These are phyloP conservation scores for Chiridota heheva DNA, from an alignment of 35 echinoderm and acorn worm genomes.

Conservation along the genomic window DNA sequence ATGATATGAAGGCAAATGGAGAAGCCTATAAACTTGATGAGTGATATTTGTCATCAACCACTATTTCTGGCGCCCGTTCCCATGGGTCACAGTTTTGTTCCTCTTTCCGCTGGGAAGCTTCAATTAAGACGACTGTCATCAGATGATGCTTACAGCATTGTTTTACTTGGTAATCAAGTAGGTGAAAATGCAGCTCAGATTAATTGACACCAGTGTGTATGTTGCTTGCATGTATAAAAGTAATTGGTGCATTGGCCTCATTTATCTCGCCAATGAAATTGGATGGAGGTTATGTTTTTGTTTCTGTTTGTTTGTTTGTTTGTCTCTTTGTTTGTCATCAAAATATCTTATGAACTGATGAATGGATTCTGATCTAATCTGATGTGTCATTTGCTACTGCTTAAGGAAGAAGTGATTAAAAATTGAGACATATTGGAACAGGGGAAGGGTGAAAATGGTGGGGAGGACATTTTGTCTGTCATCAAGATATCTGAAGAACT, in stretches of 20 bases:
- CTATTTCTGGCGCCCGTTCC: slow-evolving; percentile 18
- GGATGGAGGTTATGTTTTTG: too few species aligned
- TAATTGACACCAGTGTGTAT: neutral
- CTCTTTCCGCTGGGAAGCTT: slow-evolving; percentile 13
- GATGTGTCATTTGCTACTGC: too few species aligned
- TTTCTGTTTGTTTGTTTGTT: too few species aligned
- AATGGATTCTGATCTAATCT: too few species aligned
- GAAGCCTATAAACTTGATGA: slow-evolving; percentile 8
- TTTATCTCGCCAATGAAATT: too few species aligned
- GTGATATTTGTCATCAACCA: slow-evolving; percentile 17
- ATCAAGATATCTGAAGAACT: too few species aligned
- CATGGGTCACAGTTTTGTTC: slow-evolving; percentile 26
- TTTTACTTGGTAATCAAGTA: neutral
- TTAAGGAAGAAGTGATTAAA: too few species aligned
- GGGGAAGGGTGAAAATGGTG: too few species aligned
- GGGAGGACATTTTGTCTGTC: too few species aligned
- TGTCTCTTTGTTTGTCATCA: too few species aligned
- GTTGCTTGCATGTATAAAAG: slow-evolving; percentile 13
- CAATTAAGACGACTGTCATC: neutral
- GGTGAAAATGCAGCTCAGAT: neutral
- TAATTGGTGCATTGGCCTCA: slow-evolving; percentile 6
- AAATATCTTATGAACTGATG: too few species aligned
- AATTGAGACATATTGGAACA: too few species aligned
- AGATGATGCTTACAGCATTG: neutral
- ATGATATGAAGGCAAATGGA: slow-evolving; percentile 1